Evolutionary conservation across 2,888 invertebrate genomes (phyloP), one percentile per base, ranked within the genome.

Genomic region (Spialia ferax): DNA sequence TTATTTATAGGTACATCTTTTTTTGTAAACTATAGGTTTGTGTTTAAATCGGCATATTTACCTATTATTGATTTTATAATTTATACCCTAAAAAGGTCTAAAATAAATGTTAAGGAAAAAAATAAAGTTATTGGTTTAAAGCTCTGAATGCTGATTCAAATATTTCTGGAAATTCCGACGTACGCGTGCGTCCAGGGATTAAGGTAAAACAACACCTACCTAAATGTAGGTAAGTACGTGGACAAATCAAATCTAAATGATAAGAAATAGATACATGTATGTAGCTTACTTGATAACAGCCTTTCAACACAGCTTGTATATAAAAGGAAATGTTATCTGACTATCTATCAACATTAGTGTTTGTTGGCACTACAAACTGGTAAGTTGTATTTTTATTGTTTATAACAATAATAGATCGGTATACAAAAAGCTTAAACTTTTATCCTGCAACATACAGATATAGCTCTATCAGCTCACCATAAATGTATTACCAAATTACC

Each of bases 241-340:
- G 86, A 79, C 87, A 79, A 88, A 89, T 86, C 79, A 81, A 76
- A 74, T 71, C 35, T 64, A 62, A 18, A 55, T 77, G 84, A 85
- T 84, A 79, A 74, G 63, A 48, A 48, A 48, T 10, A 20, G 20
- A 20, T 45, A 45, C 45, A 10, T 18, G 77, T 81, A 81, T 4
- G 23, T 32, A 61, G 48, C 26, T 42, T 26, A n/a, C 26, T 13
- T 50, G 61, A 61, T 61, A 61, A 61, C 61, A 61, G 29, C 45
- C 45, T 70, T 72, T 73, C 67, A 70, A 68, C 57, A 68, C 65
- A 54, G 52, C 54, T 69, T 74, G 73, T 71, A 72, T 70, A 74
- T 66, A 48, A 69, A 35, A 67, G 38, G 50, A 60, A 61, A 20
- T 26, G 7, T 60, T 68, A 68, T 61, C 68, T 10, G 35, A 7